Evolutionary conservation across 2,888 invertebrate genomes (phyloP).

Genomic region (Geotrupes spiniger): DNA sequence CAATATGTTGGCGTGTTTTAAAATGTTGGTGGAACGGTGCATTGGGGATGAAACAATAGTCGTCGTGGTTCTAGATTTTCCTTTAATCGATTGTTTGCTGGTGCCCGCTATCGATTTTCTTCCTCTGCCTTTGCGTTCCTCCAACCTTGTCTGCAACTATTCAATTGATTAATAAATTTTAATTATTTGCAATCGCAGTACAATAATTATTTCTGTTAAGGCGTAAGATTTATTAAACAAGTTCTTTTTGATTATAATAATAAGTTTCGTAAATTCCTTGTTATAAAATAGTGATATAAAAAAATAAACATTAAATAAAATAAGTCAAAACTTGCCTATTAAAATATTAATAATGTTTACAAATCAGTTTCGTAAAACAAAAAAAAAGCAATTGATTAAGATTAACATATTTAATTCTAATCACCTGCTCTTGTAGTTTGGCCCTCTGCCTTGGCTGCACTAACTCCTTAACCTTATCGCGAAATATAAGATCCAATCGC

Average conservation of each 20-base stretch:
- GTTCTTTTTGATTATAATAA: too few species aligned
- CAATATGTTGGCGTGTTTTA: conserved; percentile 38
- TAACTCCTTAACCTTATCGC: conserved; percentile 47
- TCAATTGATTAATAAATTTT: too few species aligned
- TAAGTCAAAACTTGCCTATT: too few species aligned
- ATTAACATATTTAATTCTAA: not conserved
- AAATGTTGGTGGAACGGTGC: conserved; percentile 39
- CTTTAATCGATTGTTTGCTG: conserved; percentile 44
- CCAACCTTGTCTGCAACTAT: conserved; percentile 51
- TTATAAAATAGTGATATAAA: too few species aligned
- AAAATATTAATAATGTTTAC: too few species aligned
- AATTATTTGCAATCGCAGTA: too few species aligned
- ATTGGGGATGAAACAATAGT: conserved; percentile 32
- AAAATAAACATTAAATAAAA: too few species aligned
- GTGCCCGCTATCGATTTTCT: conserved; percentile 48
- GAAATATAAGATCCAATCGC: conserved; percentile 55
- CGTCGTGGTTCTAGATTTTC: conserved; percentile 32
- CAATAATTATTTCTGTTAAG: too few species aligned
- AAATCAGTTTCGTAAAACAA: too few species aligned
- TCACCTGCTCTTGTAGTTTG: conserved; percentile 58
- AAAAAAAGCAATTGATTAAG: too few species aligned
- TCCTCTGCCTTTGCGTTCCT: conserved; percentile 55
- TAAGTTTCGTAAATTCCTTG: too few species aligned
- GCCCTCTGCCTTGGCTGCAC: conserved; percentile 53
- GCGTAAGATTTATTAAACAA: too few species aligned